A percentile compares a stretch with the other conserved stretches of the same genome.
Evolutionary conservation across 2,888 invertebrate genomes (phyloP).

Genomic region (Camponotus fellah): DNA sequence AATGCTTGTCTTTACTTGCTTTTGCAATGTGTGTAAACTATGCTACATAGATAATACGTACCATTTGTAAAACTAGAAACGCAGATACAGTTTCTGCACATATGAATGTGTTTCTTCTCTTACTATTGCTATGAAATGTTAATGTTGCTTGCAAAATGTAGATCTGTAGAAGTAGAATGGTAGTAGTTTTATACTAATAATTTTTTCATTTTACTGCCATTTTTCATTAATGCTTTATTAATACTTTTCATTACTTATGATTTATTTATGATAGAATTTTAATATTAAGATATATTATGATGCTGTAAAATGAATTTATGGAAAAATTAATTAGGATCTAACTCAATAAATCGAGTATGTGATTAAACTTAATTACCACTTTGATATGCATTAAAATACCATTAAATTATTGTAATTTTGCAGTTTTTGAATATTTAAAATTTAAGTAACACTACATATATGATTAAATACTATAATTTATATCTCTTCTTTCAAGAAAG

Average conservation of each 20-base stretch:
- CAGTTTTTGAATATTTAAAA: conserved; percentile 7
- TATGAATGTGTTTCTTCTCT: conserved; percentile 50
- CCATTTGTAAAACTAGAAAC: conserved; percentile 19
- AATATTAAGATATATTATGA: neutral
- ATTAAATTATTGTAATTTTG: conserved; percentile 15
- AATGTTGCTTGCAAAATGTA: conserved; percentile 52
- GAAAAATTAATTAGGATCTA: neutral
- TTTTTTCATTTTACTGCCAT: conserved; percentile 42
- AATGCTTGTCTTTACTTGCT: conserved; percentile 35
- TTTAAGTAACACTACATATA: neutral
- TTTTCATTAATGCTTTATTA: conserved; percentile 55
- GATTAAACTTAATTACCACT: conserved; percentile 2
- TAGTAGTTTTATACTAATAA: conserved; percentile 52
- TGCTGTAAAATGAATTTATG: neutral
- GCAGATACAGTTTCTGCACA: conserved; percentile 35
- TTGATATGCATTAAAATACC: neutral
- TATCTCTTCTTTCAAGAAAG: neutral
- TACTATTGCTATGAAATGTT: conserved; percentile 33
- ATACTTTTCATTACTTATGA: neutral
- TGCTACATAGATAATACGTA: neutral
- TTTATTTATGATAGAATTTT: conserved; percentile 30
- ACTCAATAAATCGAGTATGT: neutral
- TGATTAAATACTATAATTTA: conserved; percentile 5
- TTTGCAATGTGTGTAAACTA: conserved; percentile 35
- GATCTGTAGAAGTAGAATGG: conserved; percentile 36